Evolutionary conservation across 2,113 vertebrate genomes (phyloP).

Genomic region (Neoarius graeffei): DNA sequence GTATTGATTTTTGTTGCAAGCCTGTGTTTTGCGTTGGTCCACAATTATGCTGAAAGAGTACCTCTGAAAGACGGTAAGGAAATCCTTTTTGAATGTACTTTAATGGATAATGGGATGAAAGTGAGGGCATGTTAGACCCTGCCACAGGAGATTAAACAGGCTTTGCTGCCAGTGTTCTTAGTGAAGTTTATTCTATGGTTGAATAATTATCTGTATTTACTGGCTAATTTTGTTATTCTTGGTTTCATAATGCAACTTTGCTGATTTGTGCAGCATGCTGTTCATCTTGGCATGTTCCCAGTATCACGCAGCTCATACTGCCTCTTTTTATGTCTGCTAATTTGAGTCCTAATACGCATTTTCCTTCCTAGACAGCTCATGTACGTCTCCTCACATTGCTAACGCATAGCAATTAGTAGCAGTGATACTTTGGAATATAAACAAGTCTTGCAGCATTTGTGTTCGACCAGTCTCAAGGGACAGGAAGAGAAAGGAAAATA

Average conservation of each 20-base stretch:
- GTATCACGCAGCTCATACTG: neutral
- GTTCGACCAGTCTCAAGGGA: neutral
- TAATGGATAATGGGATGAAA: constrained; percentile 11
- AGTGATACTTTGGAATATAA: constrained; percentile 5
- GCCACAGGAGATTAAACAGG: neutral
- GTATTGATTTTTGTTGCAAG: constrained; percentile 47
- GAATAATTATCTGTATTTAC: neutral
- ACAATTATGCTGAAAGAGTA: constrained; percentile 10
- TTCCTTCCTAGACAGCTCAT: constrained; percentile 18
- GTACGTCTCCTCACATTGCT: neutral
- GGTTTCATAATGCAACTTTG: neutral
- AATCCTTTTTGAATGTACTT: constrained; percentile 11
- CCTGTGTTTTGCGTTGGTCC: constrained; percentile 20
- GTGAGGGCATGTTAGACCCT: neutral
- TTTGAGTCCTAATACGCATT: constrained; percentile 9
- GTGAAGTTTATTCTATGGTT: neutral
- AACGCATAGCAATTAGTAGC: constrained; percentile 32
- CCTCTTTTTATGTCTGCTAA: constrained; percentile 4
- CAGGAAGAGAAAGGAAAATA: neutral
- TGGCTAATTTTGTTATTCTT: neutral
- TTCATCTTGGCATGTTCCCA: neutral
- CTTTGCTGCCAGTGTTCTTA: neutral
- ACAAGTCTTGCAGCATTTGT: neutral
- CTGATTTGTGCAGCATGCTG: neutral
- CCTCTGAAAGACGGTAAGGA: neutral